Evolutionary conservation across 2,888 invertebrate species (phyloP), one percentile per base, ranked within the genome.

Genomic region (Stenotaenia linearis): DNA sequence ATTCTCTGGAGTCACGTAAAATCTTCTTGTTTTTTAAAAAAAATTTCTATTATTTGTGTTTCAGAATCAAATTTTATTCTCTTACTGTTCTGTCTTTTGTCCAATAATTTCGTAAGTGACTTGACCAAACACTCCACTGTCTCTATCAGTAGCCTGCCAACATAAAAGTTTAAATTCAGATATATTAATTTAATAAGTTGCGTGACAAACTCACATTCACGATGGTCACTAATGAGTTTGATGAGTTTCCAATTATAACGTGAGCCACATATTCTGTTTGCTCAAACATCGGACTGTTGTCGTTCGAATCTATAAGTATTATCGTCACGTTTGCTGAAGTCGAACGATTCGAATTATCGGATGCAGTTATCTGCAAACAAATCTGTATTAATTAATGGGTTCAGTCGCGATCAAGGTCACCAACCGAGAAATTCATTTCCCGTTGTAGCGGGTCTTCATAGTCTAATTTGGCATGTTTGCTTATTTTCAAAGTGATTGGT

Each of bases 81-180:
- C n/a, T 45, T 18, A 45, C 45, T 18, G 45, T 45, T 45, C 15
- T n/a, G 6, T n/a, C 15, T 45, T n/a, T 45, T 45, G 5, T 18
- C 45, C 45, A 15, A 45, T 7, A 6, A 45, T 45, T 45, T 45
- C 45, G 6, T 45, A 45, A 5, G 12, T 90, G 0, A 95, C 88
- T 82, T 90, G 89, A 0, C 93, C 93, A 85, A 90, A 93, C 6
- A 89, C 87, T 0, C 91, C 92, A 74, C 91, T 92, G 83, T 95
- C 95, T 79, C 88, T 88, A 84, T 95, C 95, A 0, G 87, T 89
- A 0, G 95, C 30, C 74, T 74, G 25, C 4, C 9, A 74, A 74
- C 1, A 9, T 6, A 30, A 30, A 23, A 15, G 12, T 74, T 74
- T 74, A 30, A 21, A 56, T 6, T 5, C 4, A 56, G 4, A 21